Evolutionary conservation across 2,888 invertebrate genomes (phyloP).

Genomic region (Cordilura impudica): DNA sequence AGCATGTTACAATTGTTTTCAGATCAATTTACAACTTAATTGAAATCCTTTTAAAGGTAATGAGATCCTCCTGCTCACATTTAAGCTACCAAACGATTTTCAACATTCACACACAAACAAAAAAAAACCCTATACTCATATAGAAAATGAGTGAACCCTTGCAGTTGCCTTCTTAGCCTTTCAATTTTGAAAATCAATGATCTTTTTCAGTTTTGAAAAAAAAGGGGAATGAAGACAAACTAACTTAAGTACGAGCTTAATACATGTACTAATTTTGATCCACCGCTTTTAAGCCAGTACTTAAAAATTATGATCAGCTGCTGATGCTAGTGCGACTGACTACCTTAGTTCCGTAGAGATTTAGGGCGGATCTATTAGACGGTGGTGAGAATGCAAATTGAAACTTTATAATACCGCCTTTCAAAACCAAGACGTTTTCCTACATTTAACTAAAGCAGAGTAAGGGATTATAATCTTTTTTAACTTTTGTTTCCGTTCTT

Average conservation of each 20-base stretch:
- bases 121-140: neutral
- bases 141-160: slow-evolving; percentile 43
- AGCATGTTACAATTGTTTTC: slow-evolving; percentile 68
- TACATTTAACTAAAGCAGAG: too few relatives aligned
- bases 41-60: slow-evolving; percentile 76
- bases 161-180: slow-evolving; percentile 62
- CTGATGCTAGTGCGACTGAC: neutral
- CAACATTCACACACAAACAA: neutral
- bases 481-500: neutral
- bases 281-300: slow-evolving; percentile 14
- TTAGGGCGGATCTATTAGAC: slow-evolving; percentile 74
- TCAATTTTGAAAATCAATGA: slow-evolving; percentile 55
- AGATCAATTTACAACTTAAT: slow-evolving; percentile 75
- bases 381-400: slow-evolving; percentile 75
- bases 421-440: slow-evolving; percentile 15
- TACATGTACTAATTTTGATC: slow-evolving; percentile 30
- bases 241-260: neutral
- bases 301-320: slow-evolving; percentile 47
- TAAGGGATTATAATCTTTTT: slow-evolving; percentile 22
- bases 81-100: neutral
- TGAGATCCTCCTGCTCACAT: slow-evolving; percentile 66
- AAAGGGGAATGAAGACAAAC: slow-evolving; percentile 29
- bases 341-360: slow-evolving; percentile 55
- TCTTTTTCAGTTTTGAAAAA: slow-evolving; percentile 44
- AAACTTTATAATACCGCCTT: slow-evolving; percentile 65